phyloP scores from a whole-genome alignment of 92 coral and sea anemone genomes.

The Epizoanthus ramosus region DNA sequence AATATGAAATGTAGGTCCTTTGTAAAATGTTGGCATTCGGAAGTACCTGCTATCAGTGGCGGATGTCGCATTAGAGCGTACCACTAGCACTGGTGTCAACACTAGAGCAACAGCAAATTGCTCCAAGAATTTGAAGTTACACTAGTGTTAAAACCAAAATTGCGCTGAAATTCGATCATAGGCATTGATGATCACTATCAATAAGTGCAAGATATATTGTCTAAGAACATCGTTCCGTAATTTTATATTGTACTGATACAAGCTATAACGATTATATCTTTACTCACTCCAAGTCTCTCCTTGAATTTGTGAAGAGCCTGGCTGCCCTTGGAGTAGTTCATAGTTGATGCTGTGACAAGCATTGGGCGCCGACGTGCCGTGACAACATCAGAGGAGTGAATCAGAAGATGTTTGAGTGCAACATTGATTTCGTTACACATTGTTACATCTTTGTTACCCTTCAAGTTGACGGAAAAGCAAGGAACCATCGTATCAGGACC shows the following conservation, averaged over 20 bases:
- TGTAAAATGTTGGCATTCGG: too few species aligned
- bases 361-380: conserved; percentile 68
- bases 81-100: too few species aligned
- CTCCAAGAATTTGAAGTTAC: too few species aligned
- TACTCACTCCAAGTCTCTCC: conserved; percentile 81
- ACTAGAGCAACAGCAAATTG: too few species aligned
- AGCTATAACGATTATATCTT: not conserved
- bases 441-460: conserved; percentile 45
- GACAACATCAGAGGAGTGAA: conserved; percentile 43
- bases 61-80: too few species aligned
- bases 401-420: conserved; percentile 34
- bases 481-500: conserved; percentile 77
- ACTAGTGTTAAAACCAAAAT: too few species aligned
- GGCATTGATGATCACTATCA: too few species aligned
- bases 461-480: conserved; percentile 64
- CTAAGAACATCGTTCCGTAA: too few species aligned
- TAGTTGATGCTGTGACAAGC: conserved; percentile 82
- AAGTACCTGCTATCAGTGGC: too few species aligned
- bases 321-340: conserved; percentile 68
- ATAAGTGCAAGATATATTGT: too few species aligned
- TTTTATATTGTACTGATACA: not conserved
- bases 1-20: too few species aligned
- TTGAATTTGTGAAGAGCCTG: conserved; percentile 67
- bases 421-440: conserved; percentile 51
- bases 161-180: too few species aligned